Evolutionary conservation across 2,888 invertebrate genomes (phyloP).

Genomic region (Lycocerus yunnanus): DNA sequence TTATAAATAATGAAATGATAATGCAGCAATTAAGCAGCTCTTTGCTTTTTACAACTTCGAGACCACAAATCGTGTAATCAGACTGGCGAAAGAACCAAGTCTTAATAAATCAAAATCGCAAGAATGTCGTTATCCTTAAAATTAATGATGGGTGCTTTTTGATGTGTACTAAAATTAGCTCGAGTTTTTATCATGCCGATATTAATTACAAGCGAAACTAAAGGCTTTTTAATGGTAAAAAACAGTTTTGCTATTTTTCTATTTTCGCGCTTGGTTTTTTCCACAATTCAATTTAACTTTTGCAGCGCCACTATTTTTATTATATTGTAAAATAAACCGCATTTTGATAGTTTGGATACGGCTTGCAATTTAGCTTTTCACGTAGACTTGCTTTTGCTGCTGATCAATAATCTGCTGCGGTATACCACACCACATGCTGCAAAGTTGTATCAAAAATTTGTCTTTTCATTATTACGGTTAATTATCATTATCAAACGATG

Average conservation of each 20-base stretch:
- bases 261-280: background rate
- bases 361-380: constrained; percentile 19
- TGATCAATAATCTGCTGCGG: constrained; percentile 36
- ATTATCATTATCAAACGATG: background rate
- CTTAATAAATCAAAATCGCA: background rate
- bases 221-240: background rate
- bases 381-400: constrained; percentile 16
- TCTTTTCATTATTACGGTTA: background rate
- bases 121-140: background rate
- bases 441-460: constrained; percentile 15
- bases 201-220: background rate
- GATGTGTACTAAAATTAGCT: background rate
- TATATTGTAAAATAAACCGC: constrained; percentile 8
- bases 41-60: background rate
- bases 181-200: background rate
- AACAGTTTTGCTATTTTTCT: background rate
- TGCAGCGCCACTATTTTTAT: background rate
- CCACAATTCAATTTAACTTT: background rate
- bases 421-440: constrained; percentile 30
- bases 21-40: background rate
- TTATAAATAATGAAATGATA: background rate
- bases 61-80: background rate
- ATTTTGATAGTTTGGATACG: constrained; percentile 16
- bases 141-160: background rate
- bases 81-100: background rate